Evolutionary conservation across 1,140 invertebrate species (phyloP), one percentile per base, ranked within the genome.

Genomic region (Micrasema longulum): DNA sequence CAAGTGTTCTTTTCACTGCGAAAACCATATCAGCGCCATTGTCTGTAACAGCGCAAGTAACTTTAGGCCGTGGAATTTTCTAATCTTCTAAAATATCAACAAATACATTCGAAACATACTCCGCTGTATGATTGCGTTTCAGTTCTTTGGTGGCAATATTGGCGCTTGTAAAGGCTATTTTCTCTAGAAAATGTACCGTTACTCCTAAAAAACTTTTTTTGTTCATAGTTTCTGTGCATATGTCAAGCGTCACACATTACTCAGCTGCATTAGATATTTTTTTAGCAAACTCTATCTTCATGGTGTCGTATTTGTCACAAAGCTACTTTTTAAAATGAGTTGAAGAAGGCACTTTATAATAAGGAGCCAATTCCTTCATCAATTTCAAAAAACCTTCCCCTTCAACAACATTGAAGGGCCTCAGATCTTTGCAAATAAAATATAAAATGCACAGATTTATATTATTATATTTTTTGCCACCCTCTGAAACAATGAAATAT

Each of bases 271-370:
- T 7, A 16, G 14, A 18, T 52, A 52, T 52, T 18, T 52, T 18
- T 52, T 6, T 7, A n/a, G n/a, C n/a, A n/a, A n/a, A n/a, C n/a
- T n/a, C n/a, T 52, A 18, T 52, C 48, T 18, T 52, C 22, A 22
- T n/a, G n/a, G n/a, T 22, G 48, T 52, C 48, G 22, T 52, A 52
- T 22, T 52, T 52, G 10, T 52, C 48, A 52, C 48, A 10, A n/a
- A 52, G 48, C 48, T 7, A 52, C 48, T 52, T 52, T 22, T 52
- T 52, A 52, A 7, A 52, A n/a, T 52, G 48, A 6, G n/a, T 52
- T n/a, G 48, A 52, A 6, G 48, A 52, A 52, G 48, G 48, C n/a
- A 52, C 48, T 52, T 52, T 52, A 52, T 52, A 52, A 52, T 52
- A 52, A 18, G 48, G 22, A 9, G 48, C 6, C 48, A 52, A 52